A percentile compares a stretch with the other conserved stretches of the same genome.
These are phyloP conservation scores for Pachymerium ferrugineum DNA, from an alignment of 2,888 invertebrate genomes.

Conservation along the genomic window DNA sequence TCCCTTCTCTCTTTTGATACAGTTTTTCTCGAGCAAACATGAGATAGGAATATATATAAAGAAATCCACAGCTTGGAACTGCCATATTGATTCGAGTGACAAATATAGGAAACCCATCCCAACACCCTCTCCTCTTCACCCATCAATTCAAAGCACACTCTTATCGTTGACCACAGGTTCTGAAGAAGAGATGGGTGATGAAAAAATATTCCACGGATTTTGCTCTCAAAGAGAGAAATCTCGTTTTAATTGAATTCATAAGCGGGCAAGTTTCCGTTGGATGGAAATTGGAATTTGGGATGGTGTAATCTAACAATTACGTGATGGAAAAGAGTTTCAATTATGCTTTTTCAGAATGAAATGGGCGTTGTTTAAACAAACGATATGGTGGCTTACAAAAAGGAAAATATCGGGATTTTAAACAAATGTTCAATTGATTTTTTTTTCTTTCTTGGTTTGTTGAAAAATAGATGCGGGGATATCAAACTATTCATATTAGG, in stretches of 20 bases:
- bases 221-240: background rate
- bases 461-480: too few species aligned
- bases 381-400: too few species aligned
- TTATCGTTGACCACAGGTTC: slow-evolving; percentile 18
- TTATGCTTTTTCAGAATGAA: too few species aligned
- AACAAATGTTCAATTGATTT: too few species aligned
- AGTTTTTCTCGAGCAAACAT: slow-evolving; percentile 14
- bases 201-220: background rate
- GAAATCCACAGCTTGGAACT: background rate
- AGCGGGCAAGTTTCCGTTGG: background rate
- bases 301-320: too few species aligned
- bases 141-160: slow-evolving; percentile 15
- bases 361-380: too few species aligned
- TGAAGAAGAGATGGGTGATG: background rate
- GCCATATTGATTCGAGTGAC: slow-evolving; percentile 18
- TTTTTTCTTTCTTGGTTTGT: too few species aligned
- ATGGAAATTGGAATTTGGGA: background rate
- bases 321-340: too few species aligned
- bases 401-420: too few species aligned
- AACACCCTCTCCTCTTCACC: background rate
- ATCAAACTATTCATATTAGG: too few species aligned
- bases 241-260: background rate
- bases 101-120: slow-evolving; percentile 16
- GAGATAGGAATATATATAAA: slow-evolving; percentile 21
- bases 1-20: slow-evolving; percentile 6